Evolutionary conservation across 2,113 vertebrate species (phyloP).

Genomic region (Oryzias woworae): DNA sequence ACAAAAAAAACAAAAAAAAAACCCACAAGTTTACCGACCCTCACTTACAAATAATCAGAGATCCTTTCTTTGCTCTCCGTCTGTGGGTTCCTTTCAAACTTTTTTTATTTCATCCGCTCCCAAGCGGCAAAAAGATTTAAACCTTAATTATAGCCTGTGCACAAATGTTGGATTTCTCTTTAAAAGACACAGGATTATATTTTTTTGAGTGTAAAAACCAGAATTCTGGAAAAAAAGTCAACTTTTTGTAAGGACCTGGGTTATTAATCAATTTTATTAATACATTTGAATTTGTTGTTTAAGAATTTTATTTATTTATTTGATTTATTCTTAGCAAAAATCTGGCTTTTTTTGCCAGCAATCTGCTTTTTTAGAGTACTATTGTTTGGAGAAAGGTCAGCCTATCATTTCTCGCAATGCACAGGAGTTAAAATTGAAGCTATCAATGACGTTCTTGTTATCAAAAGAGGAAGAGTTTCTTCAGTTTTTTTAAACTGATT

Average conservation of each 20-base stretch:
- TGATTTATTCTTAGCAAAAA: no score
- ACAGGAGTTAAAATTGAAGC: no score
- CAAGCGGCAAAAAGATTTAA: constrained; percentile 52
- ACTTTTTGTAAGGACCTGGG: no score
- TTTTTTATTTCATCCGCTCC: constrained; percentile 37
- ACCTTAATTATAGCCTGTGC: constrained; percentile 42
- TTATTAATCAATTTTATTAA: no score
- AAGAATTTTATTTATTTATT: no score
- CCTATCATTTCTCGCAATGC: constrained; percentile 16
- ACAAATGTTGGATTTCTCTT: constrained; percentile 18
- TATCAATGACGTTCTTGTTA: background rate
- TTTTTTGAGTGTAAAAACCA: no score
- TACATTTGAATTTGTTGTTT: no score
- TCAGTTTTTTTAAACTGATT: no score
- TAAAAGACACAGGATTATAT: background rate
- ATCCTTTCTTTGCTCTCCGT: constrained; percentile 28
- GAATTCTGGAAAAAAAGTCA: no score
- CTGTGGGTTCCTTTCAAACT: background rate
- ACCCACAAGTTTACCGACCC: constrained; percentile 31
- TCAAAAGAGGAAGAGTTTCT: background rate
- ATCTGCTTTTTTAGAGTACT: background rate
- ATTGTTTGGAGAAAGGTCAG: constrained; percentile 18
- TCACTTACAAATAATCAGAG: constrained; percentile 43
- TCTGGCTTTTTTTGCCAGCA: no score
- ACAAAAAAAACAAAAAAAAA: no score